A percentile compares a stretch with the other conserved stretches of the same genome.
phyloP scores from a whole-genome alignment of 2,888 invertebrate genomes.

The Heteromurus nitidus region DNA sequence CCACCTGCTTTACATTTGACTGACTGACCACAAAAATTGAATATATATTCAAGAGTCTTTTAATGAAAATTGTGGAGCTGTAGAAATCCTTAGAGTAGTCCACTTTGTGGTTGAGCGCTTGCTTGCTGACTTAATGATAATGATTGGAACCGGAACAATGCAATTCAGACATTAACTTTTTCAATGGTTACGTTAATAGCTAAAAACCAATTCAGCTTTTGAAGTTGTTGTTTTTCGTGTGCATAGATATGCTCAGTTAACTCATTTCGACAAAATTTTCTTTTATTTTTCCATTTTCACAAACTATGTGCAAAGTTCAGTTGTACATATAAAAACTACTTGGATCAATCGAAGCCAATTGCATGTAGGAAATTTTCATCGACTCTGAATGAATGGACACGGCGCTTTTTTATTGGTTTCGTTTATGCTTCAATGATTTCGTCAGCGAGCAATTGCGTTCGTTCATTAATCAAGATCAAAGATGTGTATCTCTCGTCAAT shows the following conservation, averaged over 20 bases:
- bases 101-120: conserved; percentile 21
- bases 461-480: conserved; percentile 2
- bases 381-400: no score
- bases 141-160: conserved; percentile 31
- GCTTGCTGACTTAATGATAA: conserved; percentile 5
- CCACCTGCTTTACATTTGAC: conserved; percentile 18
- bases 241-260: no score
- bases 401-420: neutral
- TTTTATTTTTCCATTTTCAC: no score
- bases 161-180: conserved; percentile 6
- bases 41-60: neutral
- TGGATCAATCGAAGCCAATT: no score
- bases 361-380: no score
- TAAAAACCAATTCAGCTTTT: no score
- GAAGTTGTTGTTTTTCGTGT: no score
- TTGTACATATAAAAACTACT: no score
- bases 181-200: no score
- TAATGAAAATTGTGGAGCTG: conserved; percentile 15
- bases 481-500: no score
- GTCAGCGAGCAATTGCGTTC: neutral
- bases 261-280: no score
- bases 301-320: no score
- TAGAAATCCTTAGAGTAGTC: conserved; percentile 26
- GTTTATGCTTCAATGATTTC: conserved; percentile 6
- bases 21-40: conserved; percentile 18